Base-by-base conservation (phyloP, 2,888 invertebrate species). In the Dexiosoma caninum region DNA sequence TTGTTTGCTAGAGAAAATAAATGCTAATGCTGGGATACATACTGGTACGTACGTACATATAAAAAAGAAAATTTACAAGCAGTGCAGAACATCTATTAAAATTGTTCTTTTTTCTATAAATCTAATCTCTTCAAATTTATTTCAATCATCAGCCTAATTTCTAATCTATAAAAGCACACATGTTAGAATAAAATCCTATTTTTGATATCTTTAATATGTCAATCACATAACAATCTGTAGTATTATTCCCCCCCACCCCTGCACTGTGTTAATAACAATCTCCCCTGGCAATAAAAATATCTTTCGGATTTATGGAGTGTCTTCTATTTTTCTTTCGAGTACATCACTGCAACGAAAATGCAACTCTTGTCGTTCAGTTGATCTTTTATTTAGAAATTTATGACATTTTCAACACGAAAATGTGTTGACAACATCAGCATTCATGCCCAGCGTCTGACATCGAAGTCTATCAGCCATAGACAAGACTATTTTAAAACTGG, bases 401-500 rank as follows among this genome's bases (percentile, higher is more conserved):
- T 81, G 81, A 81, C 72, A 77, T 64, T 77, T 77, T 81, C 77
- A 81, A 77, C 77, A 77, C 51, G 21, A 64, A 72, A 74, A 74
- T 81, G 77, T 77, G 77, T 74, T 77, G 77, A 81, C 77, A 81
- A 77, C 81, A 74, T 77, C 55, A 80, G 35, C 60, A 72, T 14
- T n/a, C 62, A 62, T 72, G 44, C 44, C 44, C 55, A 57, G 30
- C 16, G n/a, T 9, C 27, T 60, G 60, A 37, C 60, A 51, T 40
- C 7, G 5, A 49, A 64, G 40, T 70, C 67, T 72, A 67, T 77
- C 69, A 81, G 66, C 49, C 77, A 66, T 81, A 67, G 71, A 70
- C 57, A 0, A 32, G 77, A 77, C 77, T 72, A 81, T 81, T 81
- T 81, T 81, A 77, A 74, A 77, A 81, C 77, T 81, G 72, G 72